Percentiles rank a stretch among this genome's conserved stretches.
Evolutionary conservation across 2,797 vertebrate species (phyloP).

Genomic region (Syndactyla subalaris): DNA sequence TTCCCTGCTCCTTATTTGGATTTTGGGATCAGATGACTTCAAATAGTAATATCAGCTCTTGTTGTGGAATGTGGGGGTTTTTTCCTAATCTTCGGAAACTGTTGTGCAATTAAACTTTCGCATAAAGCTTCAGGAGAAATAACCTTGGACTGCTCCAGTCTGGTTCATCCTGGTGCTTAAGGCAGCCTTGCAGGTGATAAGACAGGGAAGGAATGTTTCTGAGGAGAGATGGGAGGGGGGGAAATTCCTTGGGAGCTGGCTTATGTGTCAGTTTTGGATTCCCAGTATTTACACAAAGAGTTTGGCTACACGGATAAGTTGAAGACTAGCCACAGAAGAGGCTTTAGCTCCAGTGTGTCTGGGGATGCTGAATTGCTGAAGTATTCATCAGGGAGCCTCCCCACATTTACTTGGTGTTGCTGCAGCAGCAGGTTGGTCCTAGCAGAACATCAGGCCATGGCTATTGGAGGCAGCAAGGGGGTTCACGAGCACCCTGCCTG

Average conservation of each 20-base stretch:
- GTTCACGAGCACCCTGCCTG: accelerated
- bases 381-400: background rate
- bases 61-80: accelerated
- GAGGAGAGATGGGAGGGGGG: background rate
- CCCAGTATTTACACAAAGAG: background rate
- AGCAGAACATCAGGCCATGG: background rate
- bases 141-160: background rate
- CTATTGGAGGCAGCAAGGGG: accelerated
- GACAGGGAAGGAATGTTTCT: background rate
- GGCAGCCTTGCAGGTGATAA: background rate
- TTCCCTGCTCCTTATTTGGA: background rate
- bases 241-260: background rate
- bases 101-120: background rate
- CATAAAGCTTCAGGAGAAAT: background rate
- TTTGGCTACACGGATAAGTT: background rate
- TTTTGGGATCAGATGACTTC: background rate
- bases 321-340: background rate
- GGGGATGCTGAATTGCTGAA: background rate
- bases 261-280: background rate
- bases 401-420: background rate
- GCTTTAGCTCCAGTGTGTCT: background rate
- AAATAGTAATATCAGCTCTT: background rate
- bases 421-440: background rate
- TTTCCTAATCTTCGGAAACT: background rate
- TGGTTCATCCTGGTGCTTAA: background rate